phyloP scores from a whole-genome alignment of 2,888 invertebrate species.

The Halocaridina rubra region DNA sequence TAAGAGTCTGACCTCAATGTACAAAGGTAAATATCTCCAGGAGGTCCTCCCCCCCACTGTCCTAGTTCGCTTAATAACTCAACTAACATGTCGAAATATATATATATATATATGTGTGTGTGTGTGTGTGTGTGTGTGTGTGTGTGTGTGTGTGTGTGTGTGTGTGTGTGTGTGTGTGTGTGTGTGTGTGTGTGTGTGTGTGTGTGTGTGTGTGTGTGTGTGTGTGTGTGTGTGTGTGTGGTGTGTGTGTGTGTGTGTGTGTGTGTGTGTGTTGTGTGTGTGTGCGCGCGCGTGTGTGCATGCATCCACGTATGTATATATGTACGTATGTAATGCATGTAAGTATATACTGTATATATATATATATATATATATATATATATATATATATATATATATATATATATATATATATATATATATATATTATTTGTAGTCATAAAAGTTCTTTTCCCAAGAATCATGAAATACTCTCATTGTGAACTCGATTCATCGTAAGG shows the following conservation, averaged over 20 bases:
- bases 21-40: too few species aligned
- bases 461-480: too few species aligned
- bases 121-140: background rate
- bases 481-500: too few species aligned
- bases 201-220: background rate
- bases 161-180: background rate
- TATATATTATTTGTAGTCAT: too few species aligned
- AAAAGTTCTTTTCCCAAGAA: too few species aligned
- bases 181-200: background rate
- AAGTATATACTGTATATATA: background rate
- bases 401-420: background rate
- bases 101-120: conserved; percentile 6
- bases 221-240: background rate
- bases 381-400: background rate
- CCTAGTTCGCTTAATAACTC: too few species aligned
- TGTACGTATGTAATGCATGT: background rate
- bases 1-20: too few species aligned
- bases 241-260: background rate
- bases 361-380: background rate
- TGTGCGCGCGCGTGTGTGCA: background rate
- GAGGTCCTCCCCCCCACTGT: too few species aligned
- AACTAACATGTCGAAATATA: background rate
- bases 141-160: background rate
- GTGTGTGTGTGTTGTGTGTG: background rate
- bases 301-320: background rate